phyloP scores from a whole-genome alignment of 2,888 invertebrate genomes.

The Atrina japonica region DNA sequence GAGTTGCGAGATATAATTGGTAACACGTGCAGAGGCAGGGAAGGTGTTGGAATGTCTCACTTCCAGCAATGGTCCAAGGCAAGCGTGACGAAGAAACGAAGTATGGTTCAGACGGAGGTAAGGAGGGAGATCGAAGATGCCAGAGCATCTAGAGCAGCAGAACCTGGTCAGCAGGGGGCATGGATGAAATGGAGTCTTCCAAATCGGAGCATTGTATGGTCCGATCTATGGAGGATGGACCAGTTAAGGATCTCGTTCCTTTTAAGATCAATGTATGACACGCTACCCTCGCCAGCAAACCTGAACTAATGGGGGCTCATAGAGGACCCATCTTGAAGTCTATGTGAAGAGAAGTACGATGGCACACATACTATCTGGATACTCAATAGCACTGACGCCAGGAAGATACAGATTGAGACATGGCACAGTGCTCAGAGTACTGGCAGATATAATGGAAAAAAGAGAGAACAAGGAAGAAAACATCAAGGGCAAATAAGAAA shows the following conservation, averaged over 20 bases:
- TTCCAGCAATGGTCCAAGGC: slow-evolving; percentile 7
- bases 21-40: not conserved
- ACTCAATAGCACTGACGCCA: not conserved
- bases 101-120: slow-evolving; percentile 10
- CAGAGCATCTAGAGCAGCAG: slow-evolving; percentile 1
- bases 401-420: not conserved
- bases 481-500: too few species aligned
- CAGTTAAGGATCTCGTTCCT: not conserved
- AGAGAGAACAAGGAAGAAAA: too few species aligned
- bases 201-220: slow-evolving; percentile 6
- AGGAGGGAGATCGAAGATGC: not conserved
- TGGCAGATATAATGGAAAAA: too few species aligned
- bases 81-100: not conserved
- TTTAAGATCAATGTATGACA: slow-evolving; percentile 1
- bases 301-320: slow-evolving; percentile 4
- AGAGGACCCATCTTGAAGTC: not conserved
- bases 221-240: slow-evolving; percentile 18
- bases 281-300: not conserved
- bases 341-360: slow-evolving; percentile 1
- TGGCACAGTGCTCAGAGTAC: not conserved
- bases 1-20: slow-evolving; percentile 2
- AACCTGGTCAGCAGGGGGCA: not conserved
- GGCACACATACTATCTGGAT: not conserved
- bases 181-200: slow-evolving; percentile 8
- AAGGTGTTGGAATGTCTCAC: slow-evolving; percentile 1